Base-by-base conservation (phyloP, 2,113 vertebrate genomes). In the Eulemur rufifrons region DNA sequence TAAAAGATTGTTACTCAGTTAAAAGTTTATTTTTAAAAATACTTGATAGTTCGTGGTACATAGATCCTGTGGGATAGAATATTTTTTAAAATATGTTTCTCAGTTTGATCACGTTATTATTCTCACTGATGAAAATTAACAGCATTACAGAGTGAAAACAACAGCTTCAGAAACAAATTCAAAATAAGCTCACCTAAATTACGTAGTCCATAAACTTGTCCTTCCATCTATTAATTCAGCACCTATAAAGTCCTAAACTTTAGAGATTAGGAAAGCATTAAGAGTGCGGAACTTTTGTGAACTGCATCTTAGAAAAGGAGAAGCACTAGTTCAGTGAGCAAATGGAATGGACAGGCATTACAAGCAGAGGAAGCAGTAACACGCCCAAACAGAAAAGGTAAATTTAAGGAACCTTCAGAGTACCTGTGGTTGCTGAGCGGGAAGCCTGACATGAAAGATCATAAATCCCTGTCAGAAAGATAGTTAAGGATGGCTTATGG, bases 311-410 rank as follows among this genome's bases (percentile, higher is more conserved):
- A 45, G 42, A 82, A 39, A 83, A 11, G 14, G 9, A 68, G 12
- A 52, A 93, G 8, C 6, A 78, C 29, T 69, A 50, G 15, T 37
- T 88, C 17, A 89, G 11, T 9, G 74, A 93, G 6, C 1, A 52
- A 78, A 94, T 10, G 21, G 0, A 56, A 0, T 47, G 5, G 10
- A 50, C 5, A 52, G 5, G 0, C 63, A 59, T 39, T 68, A 61
- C 8, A 69, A 76, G 14, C 2, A 63, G 4, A 85, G 10, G 34
- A 82, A 76, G 29, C 0, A 37, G 32, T 37, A 45, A 5, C 1
- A 12, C 5, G 37, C 7, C 8, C 3, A 66, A 52, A 61, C 1
- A 37, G 11, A 64, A 2, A 1, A 1, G 2, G 0, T 5, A 8
- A 25, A 3, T 15, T 61, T 39, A 71, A 20, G 0, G 18, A 23